Evolutionary conservation across 2,797 vertebrate species (phyloP).

Genomic region (Sebastolobus alascanus): DNA sequence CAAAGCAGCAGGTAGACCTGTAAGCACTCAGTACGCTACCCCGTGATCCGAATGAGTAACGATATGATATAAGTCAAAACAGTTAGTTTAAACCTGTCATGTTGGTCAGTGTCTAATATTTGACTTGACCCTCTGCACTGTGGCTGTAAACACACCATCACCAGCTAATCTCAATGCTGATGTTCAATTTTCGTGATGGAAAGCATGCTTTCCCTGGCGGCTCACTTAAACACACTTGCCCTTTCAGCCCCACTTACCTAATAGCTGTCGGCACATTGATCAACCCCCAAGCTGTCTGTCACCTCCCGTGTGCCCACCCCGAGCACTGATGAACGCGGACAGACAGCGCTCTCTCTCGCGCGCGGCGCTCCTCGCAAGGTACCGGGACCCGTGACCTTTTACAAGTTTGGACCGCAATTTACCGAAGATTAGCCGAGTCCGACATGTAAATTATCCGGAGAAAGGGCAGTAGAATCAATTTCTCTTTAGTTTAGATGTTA

Average conservation of each 20-base stretch:
- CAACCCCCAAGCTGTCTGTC: constrained; percentile 85
- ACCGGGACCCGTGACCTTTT: constrained; percentile 78
- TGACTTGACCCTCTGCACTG: constrained; percentile 17
- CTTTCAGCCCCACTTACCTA: constrained; percentile 87
- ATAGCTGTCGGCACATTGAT: constrained; percentile 87
- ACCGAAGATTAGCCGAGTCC: constrained; percentile 71
- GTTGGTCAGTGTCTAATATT: constrained; percentile 13
- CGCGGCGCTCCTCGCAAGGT: constrained; percentile 58
- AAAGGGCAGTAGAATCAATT: constrained; percentile 82
- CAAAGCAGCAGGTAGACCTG: neutral
- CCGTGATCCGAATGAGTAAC: neutral
- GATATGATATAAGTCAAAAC: neutral
- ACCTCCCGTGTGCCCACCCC: constrained; percentile 69
- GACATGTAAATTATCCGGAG: constrained; percentile 78
- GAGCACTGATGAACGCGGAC: constrained; percentile 79
- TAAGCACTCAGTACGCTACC: neutral
- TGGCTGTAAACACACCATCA: constrained; percentile 32
- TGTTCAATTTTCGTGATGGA: constrained; percentile 61
- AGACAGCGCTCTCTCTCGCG: constrained; percentile 70
- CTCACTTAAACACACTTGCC: constrained; percentile 79
- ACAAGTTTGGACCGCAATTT: constrained; percentile 76
- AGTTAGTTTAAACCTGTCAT: neutral
- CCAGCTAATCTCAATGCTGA: constrained; percentile 44
- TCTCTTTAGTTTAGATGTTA: constrained; percentile 65
- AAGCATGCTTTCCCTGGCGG: constrained; percentile 51